Base-by-base conservation (phyloP, 1,140 invertebrate genomes). In the Dysdera silvatica region DNA sequence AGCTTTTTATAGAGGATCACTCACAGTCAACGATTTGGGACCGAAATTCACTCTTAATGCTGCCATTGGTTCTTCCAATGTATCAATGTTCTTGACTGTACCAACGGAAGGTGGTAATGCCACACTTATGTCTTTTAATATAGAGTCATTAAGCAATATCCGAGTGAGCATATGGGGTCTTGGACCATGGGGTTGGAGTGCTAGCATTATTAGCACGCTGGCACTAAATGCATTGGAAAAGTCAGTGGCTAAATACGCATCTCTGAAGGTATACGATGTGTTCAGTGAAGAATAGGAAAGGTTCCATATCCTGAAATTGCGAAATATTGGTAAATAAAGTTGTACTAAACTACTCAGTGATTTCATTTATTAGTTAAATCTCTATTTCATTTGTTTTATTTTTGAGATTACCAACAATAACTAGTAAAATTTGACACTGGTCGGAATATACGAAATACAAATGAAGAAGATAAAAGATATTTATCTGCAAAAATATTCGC, bases 191-290 rank as follows among this genome's bases (percentile, higher is more conserved):
- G 60, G 60, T 16, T 61, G 60, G 60, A 20, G 29, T 5, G 60
- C 60, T 10, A 48, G 60, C 55, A 18, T 61, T 7, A 45, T 61
- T 2, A 61, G 60, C 23, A 61, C 60, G 1, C 28, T 61, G 16
- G 60, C 24, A 6, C 29, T 61, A 12, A 61, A 61, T 47, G 60
- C 60, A 20, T n/a, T 61, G 16, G 60, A 61, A 10, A 43, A 61
- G 40, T 41, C 49, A 0, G 60, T 61, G 4, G 60, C 60, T 2
- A 61, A 61, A 35, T 31, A 49, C 26, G 29, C 60, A 20, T 61
- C 60, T 6, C 18, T 54, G 5, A 48, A 33, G 35, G 28, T 61
- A 23, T 45, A 47, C 26, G 49, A 54, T 10, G 31, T 54, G 16
- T 61, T 61, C 41, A 61, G 29, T 7, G 47, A 61, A 10, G 60